Evolutionary conservation across 2,797 vertebrate genomes (phyloP), one percentile per base, ranked within the genome.

Genomic region (Euphonia xanthogaster): DNA sequence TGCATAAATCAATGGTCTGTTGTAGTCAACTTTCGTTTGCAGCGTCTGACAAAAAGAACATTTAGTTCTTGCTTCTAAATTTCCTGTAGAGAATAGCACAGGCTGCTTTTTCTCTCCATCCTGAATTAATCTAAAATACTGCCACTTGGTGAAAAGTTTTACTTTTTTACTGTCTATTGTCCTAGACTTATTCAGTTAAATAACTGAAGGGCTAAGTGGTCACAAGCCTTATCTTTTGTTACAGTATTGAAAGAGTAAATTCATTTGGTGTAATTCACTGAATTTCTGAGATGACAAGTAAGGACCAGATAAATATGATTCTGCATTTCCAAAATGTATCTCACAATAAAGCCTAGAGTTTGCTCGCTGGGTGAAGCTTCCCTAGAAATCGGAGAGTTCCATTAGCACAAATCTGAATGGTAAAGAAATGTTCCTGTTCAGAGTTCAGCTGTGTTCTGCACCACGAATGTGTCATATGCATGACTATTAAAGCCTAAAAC

Each of bases 1-100:
- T 73, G 61, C 82, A 90, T 97, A 96, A 95, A 97, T 97, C 95
- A 94, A 9, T 25, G 25, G 27, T 80, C n/a, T 84, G 44, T 28
- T 78, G 68, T 60, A 84, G 75, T n/a, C 86, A 79, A 45, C 66
- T 74, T 96, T 87, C 73, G 45, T 86, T 93, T 94, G 54, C 39
- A 81, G 81, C 1, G 5, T 71, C 81, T 88, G 58, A 90, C 71
- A 93, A 93, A 87, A 48, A 78, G 95, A 94, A 95, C 96, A 88
- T 79, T 73, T 93, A 86, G 94, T 94, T 89, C 91, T 88, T 45
- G 62, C 80, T 44, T 51, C 54, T 92, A 57, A 70, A 83, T 93
- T 84, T 92, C 73, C 75, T 80, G 44, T 42, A 57, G 40, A 86
- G 73, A 76, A 57, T 23, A 75, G 37, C 71, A 88, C 45, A 57